Evolutionary conservation across 2,888 invertebrate species (phyloP), one percentile per base, ranked within the genome.

Genomic region (Portevinia maculata): DNA sequence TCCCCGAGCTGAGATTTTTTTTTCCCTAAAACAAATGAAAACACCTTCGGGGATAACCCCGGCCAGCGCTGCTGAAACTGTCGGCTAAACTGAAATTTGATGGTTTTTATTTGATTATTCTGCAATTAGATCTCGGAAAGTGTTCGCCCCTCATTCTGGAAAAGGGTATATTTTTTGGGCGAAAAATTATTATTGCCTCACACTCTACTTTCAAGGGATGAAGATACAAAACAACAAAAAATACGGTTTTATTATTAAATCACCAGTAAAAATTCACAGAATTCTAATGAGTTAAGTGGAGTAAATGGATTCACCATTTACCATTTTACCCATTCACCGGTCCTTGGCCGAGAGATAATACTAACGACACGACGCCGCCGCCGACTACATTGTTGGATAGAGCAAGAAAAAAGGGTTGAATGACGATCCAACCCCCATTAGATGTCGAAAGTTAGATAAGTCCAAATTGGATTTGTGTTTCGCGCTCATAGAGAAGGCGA

Each of bases 401-500:
- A 44, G 19, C 19, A 37, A 11, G 48, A 39, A 24, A 70, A 78
- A 83, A 78, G 78, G 83, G 83, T 83, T 83, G 62, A 59, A 65
- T 46, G 19, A 11, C 44, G 32, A 19, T 55, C 17, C 48, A 19
- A 62, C 57, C 60, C 44, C 69, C 44, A 64, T 75, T 70, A 86
- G 88, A 88, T 88, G 88, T 87, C 87, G 88, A 86, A 89, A 89
- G 89, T 89, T 89, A 89, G 88, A 89, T 89, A 89, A 89, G 89
- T 88, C 86, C 88, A 89, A 89, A 89, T 89, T 89, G 89, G 89
- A 89, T 89, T 88, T 88, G 78, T 60, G 65, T 73, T 78, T 71
- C 67, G 67, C 78, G 44, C 55, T 46, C 32, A 24, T 13, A 44
- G 3, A 8, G n/a, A 9, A 44, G 52, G 67, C 55, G 71, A 71